Evolutionary conservation across 2,113 vertebrate species (phyloP).

Genomic region (Aplodontia rufa): DNA sequence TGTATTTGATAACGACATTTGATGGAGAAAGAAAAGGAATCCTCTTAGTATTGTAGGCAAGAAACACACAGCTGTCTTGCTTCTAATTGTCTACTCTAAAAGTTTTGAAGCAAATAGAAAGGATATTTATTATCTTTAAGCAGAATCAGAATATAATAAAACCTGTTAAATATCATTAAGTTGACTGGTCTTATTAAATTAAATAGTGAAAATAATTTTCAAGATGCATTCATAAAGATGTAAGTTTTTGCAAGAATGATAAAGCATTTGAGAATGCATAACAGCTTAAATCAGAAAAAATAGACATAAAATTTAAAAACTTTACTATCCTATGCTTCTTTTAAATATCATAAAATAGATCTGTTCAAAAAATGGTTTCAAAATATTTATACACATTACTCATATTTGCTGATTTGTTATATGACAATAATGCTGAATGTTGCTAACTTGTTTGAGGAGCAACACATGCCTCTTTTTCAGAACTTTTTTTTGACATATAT

Average conservation of each 20-base stretch:
- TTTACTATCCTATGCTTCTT: not conserved
- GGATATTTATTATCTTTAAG: not conserved
- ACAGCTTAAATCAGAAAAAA: not conserved
- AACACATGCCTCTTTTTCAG: not conserved
- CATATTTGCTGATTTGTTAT: not conserved
- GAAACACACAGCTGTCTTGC: constrained; percentile 31
- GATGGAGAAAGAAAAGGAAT: constrained; percentile 70
- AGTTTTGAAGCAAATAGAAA: constrained; percentile 52
- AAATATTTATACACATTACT: not conserved
- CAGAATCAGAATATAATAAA: constrained; percentile 27
- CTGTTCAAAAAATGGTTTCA: not conserved
- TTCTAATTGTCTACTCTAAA: constrained; percentile 36
- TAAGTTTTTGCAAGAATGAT: not conserved
- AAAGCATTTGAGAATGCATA: not conserved
- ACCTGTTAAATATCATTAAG: not conserved
- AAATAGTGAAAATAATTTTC: not conserved
- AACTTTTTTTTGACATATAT: not conserved
- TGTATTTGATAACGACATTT: constrained; percentile 75
- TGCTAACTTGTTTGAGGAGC: not conserved
- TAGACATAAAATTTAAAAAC: not conserved
- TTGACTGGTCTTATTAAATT: not conserved
- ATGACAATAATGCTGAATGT: not conserved
- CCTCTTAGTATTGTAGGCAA: constrained; percentile 33
- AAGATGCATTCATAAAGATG: not conserved
- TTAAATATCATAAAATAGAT: not conserved